Evolutionary conservation across 92 coral and sea anemone species (phyloP).

Genomic region (Micromussa lordhowensis): DNA sequence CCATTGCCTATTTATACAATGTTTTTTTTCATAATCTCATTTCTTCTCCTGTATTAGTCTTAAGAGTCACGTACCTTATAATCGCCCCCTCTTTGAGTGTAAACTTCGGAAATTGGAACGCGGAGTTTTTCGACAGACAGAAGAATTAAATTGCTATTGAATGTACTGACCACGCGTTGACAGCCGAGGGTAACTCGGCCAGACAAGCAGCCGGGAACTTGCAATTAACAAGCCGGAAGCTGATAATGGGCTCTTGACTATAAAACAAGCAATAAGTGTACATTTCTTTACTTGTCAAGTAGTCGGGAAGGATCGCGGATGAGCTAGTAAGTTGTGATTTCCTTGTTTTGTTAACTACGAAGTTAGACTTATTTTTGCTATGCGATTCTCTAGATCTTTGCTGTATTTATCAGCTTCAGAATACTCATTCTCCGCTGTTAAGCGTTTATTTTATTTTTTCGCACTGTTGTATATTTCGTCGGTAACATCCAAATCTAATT

Average conservation of each 20-base stretch:
- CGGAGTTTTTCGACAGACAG: neutral
- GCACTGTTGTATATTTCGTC: neutral
- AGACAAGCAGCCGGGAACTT: slow-evolving; percentile 35
- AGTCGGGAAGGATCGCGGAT: neutral
- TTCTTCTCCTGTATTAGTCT: neutral
- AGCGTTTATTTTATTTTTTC: neutral
- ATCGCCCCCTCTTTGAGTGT: slow-evolving; percentile 16
- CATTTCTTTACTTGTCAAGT: slow-evolving; percentile 19
- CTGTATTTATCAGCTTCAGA: neutral
- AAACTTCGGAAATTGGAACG: slow-evolving; percentile 16
- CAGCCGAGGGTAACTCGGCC: neutral
- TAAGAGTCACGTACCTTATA: neutral
- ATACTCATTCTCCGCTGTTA: neutral
- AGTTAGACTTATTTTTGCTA: neutral
- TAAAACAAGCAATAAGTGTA: slow-evolving; percentile 36
- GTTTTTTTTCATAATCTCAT: neutral
- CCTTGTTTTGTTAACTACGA: neutral
- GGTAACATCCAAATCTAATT: neutral
- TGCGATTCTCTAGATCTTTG: neutral
- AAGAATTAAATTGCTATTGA: slow-evolving; percentile 21
- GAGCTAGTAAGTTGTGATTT: slow-evolving; percentile 26
- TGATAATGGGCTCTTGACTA: slow-evolving; percentile 12
- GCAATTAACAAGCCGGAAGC: slow-evolving; percentile 38
- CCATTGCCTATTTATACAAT: neutral
- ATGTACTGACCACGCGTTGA: slow-evolving; percentile 16